Percentiles rank a stretch among this genome's conserved stretches.
These are phyloP conservation scores for Karalla daura DNA, from an alignment of 2,797 vertebrate genomes.

Conservation along the genomic window DNA sequence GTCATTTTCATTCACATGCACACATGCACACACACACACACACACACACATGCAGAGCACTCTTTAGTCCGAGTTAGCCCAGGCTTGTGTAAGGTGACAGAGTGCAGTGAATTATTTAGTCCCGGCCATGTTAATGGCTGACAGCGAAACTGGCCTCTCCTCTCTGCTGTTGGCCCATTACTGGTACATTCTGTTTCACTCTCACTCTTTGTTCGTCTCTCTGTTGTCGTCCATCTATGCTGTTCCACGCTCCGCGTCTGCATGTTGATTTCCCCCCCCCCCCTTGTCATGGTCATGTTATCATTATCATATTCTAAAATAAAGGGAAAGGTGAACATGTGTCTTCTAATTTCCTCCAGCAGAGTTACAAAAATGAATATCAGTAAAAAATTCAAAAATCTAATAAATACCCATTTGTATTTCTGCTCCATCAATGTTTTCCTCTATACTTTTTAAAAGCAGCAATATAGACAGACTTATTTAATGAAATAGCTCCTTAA, in stretches of 20 bases:
- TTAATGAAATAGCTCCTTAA: neutral
- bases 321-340: neutral
- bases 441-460: neutral
- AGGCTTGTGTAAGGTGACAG: constrained; percentile 77
- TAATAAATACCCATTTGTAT: neutral
- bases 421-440: neutral
- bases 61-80: constrained; percentile 68
- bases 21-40: constrained; percentile 9
- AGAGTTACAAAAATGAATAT: too few relatives aligned
- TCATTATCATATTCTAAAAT: neutral
- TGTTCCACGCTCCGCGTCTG: neutral
- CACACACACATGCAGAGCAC: constrained; percentile 28
- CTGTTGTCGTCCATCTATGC: constrained; percentile 10
- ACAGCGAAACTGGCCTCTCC: constrained; percentile 76
- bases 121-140: constrained; percentile 76
- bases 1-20: constrained; percentile 33
- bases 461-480: neutral
- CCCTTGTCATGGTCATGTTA: neutral
- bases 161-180: constrained; percentile 65
- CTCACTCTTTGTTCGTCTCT: constrained; percentile 51
- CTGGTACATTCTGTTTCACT: constrained; percentile 74
- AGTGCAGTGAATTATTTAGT: constrained; percentile 80
- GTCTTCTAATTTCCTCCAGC: too few relatives aligned
- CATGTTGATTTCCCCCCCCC: constrained; percentile 15
- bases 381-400: too few relatives aligned